Evolutionary conservation across 2,888 invertebrate genomes (phyloP).

Genomic region (Pseudoips prasinana): DNA sequence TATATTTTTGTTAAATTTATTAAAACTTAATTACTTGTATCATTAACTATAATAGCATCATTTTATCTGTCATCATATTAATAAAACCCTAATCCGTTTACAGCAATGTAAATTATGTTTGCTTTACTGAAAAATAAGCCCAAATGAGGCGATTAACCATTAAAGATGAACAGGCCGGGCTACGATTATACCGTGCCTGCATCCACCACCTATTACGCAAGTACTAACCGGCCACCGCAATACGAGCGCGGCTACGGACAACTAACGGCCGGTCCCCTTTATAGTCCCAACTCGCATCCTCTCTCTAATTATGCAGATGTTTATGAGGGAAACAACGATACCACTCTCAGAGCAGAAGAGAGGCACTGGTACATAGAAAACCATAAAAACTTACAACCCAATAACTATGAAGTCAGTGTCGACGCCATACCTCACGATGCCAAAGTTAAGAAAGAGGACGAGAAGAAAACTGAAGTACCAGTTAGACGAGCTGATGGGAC

Average conservation of each 20-base stretch:
- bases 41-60: slow-evolving; percentile 52
- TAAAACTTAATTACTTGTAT: too few relatives aligned
- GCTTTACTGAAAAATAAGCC: slow-evolving; percentile 56
- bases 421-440: slow-evolving; percentile 70
- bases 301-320: slow-evolving; percentile 76
- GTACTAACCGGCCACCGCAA: slow-evolving; percentile 70
- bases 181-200: slow-evolving; percentile 77
- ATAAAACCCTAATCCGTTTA: slow-evolving; percentile 30
- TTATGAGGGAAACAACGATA: slow-evolving; percentile 78
- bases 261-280: slow-evolving; percentile 63
- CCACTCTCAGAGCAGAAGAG: slow-evolving; percentile 76
- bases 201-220: slow-evolving; percentile 71
- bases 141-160: slow-evolving; percentile 73
- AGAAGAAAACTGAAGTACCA: slow-evolving; percentile 67
- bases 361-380: slow-evolving; percentile 80
- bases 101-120: slow-evolving; percentile 47
- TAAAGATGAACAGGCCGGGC: slow-evolving; percentile 80
- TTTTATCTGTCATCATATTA: slow-evolving; percentile 27
- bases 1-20: too few relatives aligned
- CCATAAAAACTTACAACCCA: slow-evolving; percentile 69
- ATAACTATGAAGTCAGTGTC: slow-evolving; percentile 52
- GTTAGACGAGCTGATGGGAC: slow-evolving; percentile 61
- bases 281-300: slow-evolving; percentile 72
- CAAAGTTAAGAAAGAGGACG: slow-evolving; percentile 76
- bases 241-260: slow-evolving; percentile 74